Base-by-base conservation (phyloP, 2,888 invertebrate species). In the Conops quadrifasciatus region DNA sequence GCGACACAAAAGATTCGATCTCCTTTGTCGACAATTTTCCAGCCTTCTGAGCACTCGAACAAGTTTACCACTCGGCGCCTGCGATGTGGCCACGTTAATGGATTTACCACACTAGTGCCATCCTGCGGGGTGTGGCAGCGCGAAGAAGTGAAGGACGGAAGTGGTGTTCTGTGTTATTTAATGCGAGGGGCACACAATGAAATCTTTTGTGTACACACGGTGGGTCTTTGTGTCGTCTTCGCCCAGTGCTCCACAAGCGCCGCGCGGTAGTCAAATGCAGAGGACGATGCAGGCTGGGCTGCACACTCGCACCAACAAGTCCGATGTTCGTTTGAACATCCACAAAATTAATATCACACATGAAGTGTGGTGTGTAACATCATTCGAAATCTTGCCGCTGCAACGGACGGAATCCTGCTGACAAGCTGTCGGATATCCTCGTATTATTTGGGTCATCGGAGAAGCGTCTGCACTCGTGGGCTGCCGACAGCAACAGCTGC, bases 31-130 rank as follows among this genome's bases (percentile, higher is more conserved):
- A 74, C 76, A 77, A 80, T 80, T 79, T 79, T 77, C 72, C 74
- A 74, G 81, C 77, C 80, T 80, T 82, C 81, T 83, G 82, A 83
- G 80, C 82, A 80, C 82, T 82, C 81, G 79, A 83, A 81, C 79
- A 82, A 74, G 80, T 81, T 83, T 82, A 80, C 79, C 82, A 82
- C 82, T 82, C 79, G 78, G 80, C 79, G 80, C 78, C 79, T 77
- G 76, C 74, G 75, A 76, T 77, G 74, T 74, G 77, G 78, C 51
- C 73, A 75, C 75, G 73, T 80, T 77, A 79, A 80, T 73, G 78
- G 78, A 71, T 76, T 75, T 75, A 72, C 72, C 64, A 36, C 70
- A 67, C 26, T 66, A 63, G 19, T 56, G 58, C 13, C 43, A 16
- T 30, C 9, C 21, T 11, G 43, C 4, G 9, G 43, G 62, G 21